Percentiles rank a stretch among this genome's conserved stretches.
Evolutionary conservation across 2,113 vertebrate species (phyloP).

Genomic region (Cavia aperea): DNA sequence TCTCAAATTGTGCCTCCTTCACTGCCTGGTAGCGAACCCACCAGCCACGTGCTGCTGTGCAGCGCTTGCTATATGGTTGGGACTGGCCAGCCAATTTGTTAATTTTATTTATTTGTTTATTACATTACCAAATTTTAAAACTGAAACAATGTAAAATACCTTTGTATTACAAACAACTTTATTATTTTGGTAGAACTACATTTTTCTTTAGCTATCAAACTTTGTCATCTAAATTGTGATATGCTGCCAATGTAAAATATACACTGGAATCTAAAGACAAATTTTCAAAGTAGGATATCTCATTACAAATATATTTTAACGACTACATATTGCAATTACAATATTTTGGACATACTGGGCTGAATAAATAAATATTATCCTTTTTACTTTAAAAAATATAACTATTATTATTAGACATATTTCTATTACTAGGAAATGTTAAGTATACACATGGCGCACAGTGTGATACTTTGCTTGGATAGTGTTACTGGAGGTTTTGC

Average conservation of each 20-base stretch:
- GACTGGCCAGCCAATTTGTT: not conserved
- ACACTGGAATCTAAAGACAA: conserved; percentile 9
- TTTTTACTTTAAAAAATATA: conserved; percentile 18
- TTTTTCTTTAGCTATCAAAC: conserved; percentile 13
- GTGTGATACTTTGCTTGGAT: not conserved
- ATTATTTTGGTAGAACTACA: conserved; percentile 12
- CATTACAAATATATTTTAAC: conserved; percentile 18
- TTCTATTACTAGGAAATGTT: not conserved
- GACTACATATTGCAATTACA: not conserved
- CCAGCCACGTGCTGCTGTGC: not conserved
- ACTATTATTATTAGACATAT: not conserved
- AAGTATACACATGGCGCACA: not conserved
- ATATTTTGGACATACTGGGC: not conserved
- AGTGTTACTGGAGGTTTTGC: not conserved
- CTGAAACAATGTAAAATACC: not conserved
- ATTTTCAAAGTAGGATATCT: not conserved
- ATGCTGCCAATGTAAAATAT: not conserved
- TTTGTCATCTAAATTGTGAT: not conserved
- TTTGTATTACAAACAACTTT: conserved; percentile 7
- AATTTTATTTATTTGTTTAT: conserved; percentile 2
- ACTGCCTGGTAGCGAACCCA: not conserved
- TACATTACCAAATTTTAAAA: conserved; percentile 6
- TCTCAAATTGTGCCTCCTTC: not conserved
- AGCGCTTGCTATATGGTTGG: not conserved
- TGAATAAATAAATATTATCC: conserved; percentile 7